Base-by-base conservation (phyloP, 2,888 invertebrate genomes). In the Cheilosia variabilis region DNA sequence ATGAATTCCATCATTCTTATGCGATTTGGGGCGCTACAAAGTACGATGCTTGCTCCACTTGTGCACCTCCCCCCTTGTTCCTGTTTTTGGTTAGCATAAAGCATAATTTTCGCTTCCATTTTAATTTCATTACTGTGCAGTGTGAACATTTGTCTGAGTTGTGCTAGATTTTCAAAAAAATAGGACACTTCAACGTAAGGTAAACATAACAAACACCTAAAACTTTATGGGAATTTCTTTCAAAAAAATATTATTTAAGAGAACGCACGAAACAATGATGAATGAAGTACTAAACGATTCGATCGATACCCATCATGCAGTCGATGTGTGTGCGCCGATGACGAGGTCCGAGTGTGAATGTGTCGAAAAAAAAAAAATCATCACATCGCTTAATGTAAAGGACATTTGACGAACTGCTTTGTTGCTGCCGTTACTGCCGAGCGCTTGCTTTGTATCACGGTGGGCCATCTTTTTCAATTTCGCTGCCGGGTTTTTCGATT, bases 351-450 rank as follows among this genome's bases (percentile, higher is more conserved):
- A 27, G 27, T 27, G 60, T 75, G 60, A 80, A 75, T 71, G 60
- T 75, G 80, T 53, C 71, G n/a, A n/a, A n/a, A n/a, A n/a, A n/a
- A n/a, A 71, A 66, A 71, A 66, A 80, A 69, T 76, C 79, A 71
- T 50, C 65, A 66, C 69, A 6, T 47, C 52, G 34, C 37, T 37
- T 24, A 65, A 47, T 65, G 43, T 71, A 66, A 84, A 84, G 84
- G 84, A 80, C 75, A 76, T 76, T 76, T 80, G 84, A 79, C 65
- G 73, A 53, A 41, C 69, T 45, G 34, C 45, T 57, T 60, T 58
- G 43, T 65, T 45, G 37, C 65, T 34, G 62, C 15, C 22, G 68
- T 15, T 19, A 22, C 43, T 31, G 43, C 10, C 15, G 34, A 10
- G 34, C 10, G 34, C 9, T 41, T 27, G 24, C 45, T 31, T 31